Evolutionary conservation across 1,140 invertebrate genomes (phyloP), one percentile per base, ranked within the genome.

Genomic region (Sinella curviseta): DNA sequence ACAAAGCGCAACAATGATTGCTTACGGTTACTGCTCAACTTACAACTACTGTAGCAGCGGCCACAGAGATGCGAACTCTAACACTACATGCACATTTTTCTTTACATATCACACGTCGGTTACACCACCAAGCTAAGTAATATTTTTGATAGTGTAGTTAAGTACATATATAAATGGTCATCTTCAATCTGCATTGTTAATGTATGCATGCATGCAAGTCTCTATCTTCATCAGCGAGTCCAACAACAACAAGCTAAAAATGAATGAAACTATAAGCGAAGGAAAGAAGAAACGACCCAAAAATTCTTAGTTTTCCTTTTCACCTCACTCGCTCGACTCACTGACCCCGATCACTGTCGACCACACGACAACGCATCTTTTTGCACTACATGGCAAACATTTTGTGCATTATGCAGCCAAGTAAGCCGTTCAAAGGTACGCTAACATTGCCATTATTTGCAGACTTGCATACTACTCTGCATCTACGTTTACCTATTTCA

Each of bases 221-320:
- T n/a, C 65, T 70, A 8, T 65, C 57, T 17, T 65, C 57, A 12
- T 65, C 14, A n/a, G n/a, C n/a, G n/a, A 65, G 24, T 4, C 57
- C 16, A 26, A 65, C 16, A 65, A 33, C 3, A 70, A 33, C 65
- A 70, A 33, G 65, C 26, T 48, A 48, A 48, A 70, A 33, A 70
- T 70, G 65, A 70, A 70, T 70, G 65, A 70, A 70, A 33, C 31
- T 70, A 33, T 30, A 70, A 24, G 65, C 12, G 65, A 70, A 70
- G 26, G 26, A 70, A 70, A 26, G 57, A 70, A 74, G 77, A 78
- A 78, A 74, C 80, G 77, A 78, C 80, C 80, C 70, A 65, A 81
- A 81, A 81, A 80, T 70, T 39, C 74, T 76, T 14, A 34, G 79
- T 78, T 81, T 81, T 81, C 80, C 80, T 81, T 81, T 81, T 81